Evolutionary conservation across 2,888 invertebrate genomes (phyloP).

Genomic region (Perdita meconis): DNA sequence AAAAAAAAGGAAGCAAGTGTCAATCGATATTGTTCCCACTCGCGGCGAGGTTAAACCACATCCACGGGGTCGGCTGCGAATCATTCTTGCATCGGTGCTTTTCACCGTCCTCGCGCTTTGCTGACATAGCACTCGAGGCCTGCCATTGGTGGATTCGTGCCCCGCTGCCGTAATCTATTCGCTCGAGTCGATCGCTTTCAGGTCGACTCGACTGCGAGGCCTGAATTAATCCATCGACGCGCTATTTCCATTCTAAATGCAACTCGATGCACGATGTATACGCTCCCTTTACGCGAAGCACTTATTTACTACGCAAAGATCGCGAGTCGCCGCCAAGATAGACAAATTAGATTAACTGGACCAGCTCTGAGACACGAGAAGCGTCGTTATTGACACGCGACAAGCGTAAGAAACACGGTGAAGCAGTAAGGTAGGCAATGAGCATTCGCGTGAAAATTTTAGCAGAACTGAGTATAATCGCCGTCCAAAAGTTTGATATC

Average conservation of each 20-base stretch:
- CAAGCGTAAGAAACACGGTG: too few relatives aligned
- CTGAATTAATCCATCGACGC: constrained; percentile 18
- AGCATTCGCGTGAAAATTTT: too few relatives aligned
- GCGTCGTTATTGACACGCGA: too few relatives aligned
- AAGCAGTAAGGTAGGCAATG: too few relatives aligned
- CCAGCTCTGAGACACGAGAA: too few relatives aligned
- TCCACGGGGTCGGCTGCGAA: constrained; percentile 46
- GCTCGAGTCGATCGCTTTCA: constrained; percentile 33
- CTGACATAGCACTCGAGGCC: constrained; percentile 68
- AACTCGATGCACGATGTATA: background rate
- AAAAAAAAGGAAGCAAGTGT: constrained; percentile 29
- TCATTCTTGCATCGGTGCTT: constrained; percentile 64
- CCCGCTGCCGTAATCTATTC: constrained; percentile 64
- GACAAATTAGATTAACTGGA: too few relatives aligned
- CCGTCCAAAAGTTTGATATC: too few relatives aligned
- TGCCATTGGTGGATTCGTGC: constrained; percentile 63
- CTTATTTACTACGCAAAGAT: too few relatives aligned
- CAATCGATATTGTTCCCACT: constrained; percentile 64
- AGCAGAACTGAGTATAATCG: too few relatives aligned
- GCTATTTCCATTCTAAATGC: background rate
- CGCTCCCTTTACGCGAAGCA: background rate
- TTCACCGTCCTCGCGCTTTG: constrained; percentile 69
- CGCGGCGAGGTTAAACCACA: constrained; percentile 38
- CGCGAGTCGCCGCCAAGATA: too few relatives aligned
- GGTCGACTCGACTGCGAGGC: background rate